These are phyloP conservation scores for Mionectes olivaceus DNA, from an alignment of 2,797 vertebrate genomes.

Conservation along the genomic window DNA sequence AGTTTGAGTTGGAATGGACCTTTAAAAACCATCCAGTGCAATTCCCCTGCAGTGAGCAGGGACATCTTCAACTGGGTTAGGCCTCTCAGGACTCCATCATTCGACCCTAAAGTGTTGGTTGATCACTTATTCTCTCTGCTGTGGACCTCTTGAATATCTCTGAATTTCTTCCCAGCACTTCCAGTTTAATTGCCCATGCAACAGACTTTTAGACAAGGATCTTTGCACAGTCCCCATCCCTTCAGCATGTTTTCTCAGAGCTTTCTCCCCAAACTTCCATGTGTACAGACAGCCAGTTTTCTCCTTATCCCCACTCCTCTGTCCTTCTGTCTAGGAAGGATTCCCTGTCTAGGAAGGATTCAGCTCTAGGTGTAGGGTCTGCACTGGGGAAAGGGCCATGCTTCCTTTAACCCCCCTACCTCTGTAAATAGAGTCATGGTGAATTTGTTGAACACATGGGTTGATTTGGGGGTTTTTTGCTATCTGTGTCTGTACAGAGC, in stretches of 20 bases:
- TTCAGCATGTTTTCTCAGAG: neutral
- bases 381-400: rapidly evolving
- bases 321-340: neutral
- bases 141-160: neutral
- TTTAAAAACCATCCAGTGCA: neutral
- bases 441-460: neutral
- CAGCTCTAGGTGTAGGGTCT: neutral
- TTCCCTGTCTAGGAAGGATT: neutral
- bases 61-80: neutral
- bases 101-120: neutral
- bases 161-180: neutral
- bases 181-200: neutral
- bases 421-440: rapidly evolving
- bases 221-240: neutral
- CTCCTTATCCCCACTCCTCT: neutral
- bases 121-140: neutral
- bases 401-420: neutral
- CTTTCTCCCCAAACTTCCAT: neutral
- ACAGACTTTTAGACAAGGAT: neutral
- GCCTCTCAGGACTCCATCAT: neutral
- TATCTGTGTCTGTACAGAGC: neutral
- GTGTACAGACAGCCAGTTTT: neutral
- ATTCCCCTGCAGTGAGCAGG: neutral
- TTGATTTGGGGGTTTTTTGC: neutral
- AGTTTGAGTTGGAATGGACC: neutral